phyloP scores from a whole-genome alignment of 2,113 vertebrate species.

The Anser brachyrhynchus region DNA sequence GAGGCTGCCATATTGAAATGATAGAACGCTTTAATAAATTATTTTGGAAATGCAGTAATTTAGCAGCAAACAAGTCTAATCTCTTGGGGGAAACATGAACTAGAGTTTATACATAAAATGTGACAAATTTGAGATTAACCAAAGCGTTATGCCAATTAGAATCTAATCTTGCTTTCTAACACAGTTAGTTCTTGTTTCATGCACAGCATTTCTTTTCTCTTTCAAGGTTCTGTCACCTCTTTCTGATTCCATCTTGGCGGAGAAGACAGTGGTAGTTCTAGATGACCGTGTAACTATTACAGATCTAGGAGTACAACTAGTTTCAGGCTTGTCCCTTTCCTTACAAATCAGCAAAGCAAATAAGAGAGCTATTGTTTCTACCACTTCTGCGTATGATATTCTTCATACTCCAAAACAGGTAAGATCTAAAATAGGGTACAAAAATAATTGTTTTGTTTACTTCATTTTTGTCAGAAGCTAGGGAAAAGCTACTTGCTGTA shows the following conservation, averaged over 20 bases:
- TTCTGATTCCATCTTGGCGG: conserved; percentile 95
- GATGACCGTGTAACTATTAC: conserved; percentile 93
- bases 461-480: neutral
- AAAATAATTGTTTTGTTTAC: accelerated
- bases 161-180: neutral
- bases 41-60: neutral
- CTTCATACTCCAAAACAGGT: conserved; percentile 90
- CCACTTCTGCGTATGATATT: conserved; percentile 84
- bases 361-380: conserved; percentile 84
- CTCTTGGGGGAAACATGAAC: neutral
- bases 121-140: neutral
- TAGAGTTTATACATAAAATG: neutral
- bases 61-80: neutral
- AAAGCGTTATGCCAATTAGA: neutral
- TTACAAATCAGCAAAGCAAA: conserved; percentile 83
- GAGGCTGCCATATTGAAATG: neutral
- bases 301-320: conserved; percentile 90
- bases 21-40: neutral
- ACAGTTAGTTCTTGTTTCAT: neutral
- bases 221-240: conserved; percentile 91
- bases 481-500: neutral
- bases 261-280: conserved; percentile 92
- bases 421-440: accelerated
- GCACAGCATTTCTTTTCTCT: neutral
- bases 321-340: conserved; percentile 86